Evolutionary conservation across 2,888 invertebrate genomes (phyloP).

Genomic region (Formica aserva): DNA sequence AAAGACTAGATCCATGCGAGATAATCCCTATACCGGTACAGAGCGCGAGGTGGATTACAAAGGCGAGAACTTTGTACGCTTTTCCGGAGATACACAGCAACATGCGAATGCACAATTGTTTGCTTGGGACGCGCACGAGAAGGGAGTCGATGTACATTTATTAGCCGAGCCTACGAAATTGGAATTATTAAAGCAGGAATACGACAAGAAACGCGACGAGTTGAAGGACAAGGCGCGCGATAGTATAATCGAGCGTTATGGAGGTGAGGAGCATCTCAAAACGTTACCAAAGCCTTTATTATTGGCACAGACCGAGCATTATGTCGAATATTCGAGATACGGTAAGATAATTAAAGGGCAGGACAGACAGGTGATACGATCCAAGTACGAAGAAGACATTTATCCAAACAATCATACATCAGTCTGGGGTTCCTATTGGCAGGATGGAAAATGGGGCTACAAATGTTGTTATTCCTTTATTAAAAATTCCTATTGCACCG

Average conservation of each 20-base stretch:
- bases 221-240: slow-evolving; percentile 95
- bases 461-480: slow-evolving; percentile 97
- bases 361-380: slow-evolving; percentile 94
- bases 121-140: slow-evolving; percentile 98
- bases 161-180: slow-evolving; percentile 99
- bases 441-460: slow-evolving; percentile 97
- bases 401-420: slow-evolving; percentile 96
- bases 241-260: slow-evolving; percentile 96
- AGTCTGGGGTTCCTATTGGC: slow-evolving; percentile 99
- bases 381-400: slow-evolving; percentile 97
- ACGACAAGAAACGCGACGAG: slow-evolving; percentile 95
- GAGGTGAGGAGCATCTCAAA: slow-evolving; percentile 96
- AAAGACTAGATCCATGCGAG: slow-evolving; percentile 99
- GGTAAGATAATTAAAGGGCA: slow-evolving; percentile 94
- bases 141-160: slow-evolving; percentile 97
- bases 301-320: slow-evolving; percentile 97
- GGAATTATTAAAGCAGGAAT: slow-evolving; percentile 95
- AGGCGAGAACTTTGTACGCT: slow-evolving; percentile 98
- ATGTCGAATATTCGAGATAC: slow-evolving; percentile 97
- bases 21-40: slow-evolving; percentile 93
- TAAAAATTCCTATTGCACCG: slow-evolving; percentile 95
- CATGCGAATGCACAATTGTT: slow-evolving; percentile 97
- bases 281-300: slow-evolving; percentile 95
- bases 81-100: slow-evolving; percentile 96
- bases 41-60: slow-evolving; percentile 92